These are phyloP conservation scores for Piaya cayana DNA, from an alignment of 2,113 vertebrate genomes.

Conservation along the genomic window DNA sequence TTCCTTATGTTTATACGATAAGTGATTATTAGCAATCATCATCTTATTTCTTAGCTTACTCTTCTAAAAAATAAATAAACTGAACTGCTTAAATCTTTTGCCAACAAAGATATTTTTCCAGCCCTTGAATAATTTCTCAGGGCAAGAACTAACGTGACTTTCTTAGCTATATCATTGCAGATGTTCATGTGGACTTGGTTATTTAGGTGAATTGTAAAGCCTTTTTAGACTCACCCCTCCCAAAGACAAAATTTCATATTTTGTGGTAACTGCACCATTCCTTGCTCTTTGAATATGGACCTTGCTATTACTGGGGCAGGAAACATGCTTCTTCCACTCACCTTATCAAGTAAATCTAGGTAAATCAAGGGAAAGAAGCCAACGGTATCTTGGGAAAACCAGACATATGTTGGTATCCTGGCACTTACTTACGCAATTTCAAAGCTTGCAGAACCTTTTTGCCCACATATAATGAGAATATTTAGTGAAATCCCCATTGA, in stretches of 20 bases:
- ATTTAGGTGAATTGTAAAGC: background rate
- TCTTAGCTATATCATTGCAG: background rate
- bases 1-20: background rate
- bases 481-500: background rate
- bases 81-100: background rate
- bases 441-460: background rate
- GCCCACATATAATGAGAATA: background rate
- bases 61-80: background rate
- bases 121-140: background rate
- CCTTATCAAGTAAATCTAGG: background rate
- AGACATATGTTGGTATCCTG: background rate
- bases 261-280: background rate
- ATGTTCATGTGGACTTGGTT: background rate
- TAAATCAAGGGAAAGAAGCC: background rate
- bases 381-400: background rate
- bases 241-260: background rate
- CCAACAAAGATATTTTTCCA: background rate
- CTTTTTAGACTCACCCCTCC: background rate
- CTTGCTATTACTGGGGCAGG: background rate
- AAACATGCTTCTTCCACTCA: background rate
- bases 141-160: background rate
- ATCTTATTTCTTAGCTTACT: background rate
- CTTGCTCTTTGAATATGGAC: background rate
- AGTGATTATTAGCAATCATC: background rate
- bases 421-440: background rate